Conservation (phyloP, 2,888 invertebrate species). For the Germaria angustata region DNA sequence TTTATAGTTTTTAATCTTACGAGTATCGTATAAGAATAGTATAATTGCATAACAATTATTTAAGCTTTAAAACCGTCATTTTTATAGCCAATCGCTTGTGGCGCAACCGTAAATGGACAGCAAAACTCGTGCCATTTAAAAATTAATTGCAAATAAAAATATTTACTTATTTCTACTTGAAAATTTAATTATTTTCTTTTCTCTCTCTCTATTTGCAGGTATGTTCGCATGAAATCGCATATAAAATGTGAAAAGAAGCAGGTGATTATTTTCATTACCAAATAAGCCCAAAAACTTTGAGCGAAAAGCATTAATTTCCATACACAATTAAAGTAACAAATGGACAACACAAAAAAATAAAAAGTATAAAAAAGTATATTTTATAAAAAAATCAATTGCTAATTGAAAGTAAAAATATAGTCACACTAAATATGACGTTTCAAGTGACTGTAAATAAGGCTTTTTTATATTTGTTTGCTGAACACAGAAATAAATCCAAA, state of each 20-base stretch:
- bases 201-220: conserved; percentile 57
- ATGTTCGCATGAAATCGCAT: conserved; percentile 9
- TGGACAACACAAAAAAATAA: too few relatives aligned
- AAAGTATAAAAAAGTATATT: neutral
- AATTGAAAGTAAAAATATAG: neutral
- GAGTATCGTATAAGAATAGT: too few relatives aligned
- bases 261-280: conserved; percentile 40
- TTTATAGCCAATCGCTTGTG: neutral
- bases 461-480: neutral
- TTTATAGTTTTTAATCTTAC: too few relatives aligned
- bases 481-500: neutral
- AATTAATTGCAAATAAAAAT: too few relatives aligned
- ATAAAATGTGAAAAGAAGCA: conserved; percentile 19
- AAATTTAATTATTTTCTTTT: conserved; percentile 30
- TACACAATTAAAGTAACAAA: conserved; percentile 40
- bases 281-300: conserved; percentile 23
- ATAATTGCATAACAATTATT: neutral
- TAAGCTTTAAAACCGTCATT: neutral
- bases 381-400: neutral
- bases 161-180: too few relatives aligned
- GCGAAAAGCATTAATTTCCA: conserved; percentile 13
- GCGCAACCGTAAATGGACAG: conserved; percentile 4
- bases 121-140: conserved; percentile 4
- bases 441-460: neutral
- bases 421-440: neutral